phyloP scores from a whole-genome alignment of 2,888 invertebrate species.

The Gonocerus acuteangulatus region DNA sequence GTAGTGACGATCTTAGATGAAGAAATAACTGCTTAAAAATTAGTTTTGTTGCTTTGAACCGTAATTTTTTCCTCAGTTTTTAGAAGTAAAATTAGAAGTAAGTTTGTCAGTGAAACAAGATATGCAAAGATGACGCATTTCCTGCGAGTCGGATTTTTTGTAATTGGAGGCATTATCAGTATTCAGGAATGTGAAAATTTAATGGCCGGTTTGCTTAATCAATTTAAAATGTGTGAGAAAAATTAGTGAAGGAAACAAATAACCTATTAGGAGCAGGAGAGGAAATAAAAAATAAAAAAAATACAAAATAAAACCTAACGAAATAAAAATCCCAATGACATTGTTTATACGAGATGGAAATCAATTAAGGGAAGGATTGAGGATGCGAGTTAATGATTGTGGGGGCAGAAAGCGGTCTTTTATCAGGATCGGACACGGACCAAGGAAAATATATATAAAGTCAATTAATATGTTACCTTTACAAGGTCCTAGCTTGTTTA shows the following conservation, averaged over 20 bases:
- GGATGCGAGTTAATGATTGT: neutral
- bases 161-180: too few species aligned
- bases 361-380: neutral
- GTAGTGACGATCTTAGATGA: too few species aligned
- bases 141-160: too few species aligned
- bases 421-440: neutral
- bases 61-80: too few species aligned
- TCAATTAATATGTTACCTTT: slow-evolving; percentile 9
- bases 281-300: neutral
- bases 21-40: too few species aligned
- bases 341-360: slow-evolving; percentile 1
- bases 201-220: too few species aligned
- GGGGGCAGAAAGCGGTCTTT: neutral
- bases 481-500: neutral
- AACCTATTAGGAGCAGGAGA: neutral
- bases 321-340: neutral
- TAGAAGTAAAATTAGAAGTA: too few species aligned
- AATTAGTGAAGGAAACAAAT: slow-evolving; percentile 8
- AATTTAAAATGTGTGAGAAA: neutral
- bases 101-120: too few species aligned
- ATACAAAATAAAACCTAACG: neutral
- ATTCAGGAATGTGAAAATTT: too few species aligned
- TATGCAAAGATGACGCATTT: too few species aligned
- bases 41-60: too few species aligned
- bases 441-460: slow-evolving; percentile 1